Base-by-base conservation (phyloP, 2,888 invertebrate genomes). In the Meiosimyza decipiens region DNA sequence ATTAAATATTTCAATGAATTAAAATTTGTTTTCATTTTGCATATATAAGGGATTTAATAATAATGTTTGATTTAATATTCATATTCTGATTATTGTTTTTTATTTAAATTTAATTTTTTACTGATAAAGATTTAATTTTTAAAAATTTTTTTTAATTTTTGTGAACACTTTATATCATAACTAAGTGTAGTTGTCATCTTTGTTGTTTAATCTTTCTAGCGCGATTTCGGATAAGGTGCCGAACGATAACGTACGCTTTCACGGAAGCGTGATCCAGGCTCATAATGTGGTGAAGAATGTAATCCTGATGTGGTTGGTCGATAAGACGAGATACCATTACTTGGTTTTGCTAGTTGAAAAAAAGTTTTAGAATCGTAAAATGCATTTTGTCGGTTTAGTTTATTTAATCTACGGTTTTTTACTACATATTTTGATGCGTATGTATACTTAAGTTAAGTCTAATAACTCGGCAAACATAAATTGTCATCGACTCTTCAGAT, bases 261-360 rank as follows among this genome's bases (percentile, higher is more conserved):
- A 79, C 85, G 86, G 81, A 86, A 84, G 76, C 85, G 85, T 82
- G 85, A 84, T 80, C 84, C 84, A 80, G 85, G 83, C 81, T 85
- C 85, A 79, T 85, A 85, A 79, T 85, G 85, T 77, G 85, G 85
- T 78, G 85, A 84, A 75, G 86, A 85, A 81, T 85, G 85, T 81
- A 85, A 85, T 79, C 84, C 83, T 79, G 86, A 84, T 77, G 86
- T 81, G 71, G 86, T 80, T 74, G 86, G 86, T 82, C 86, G 82
- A 82, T 86, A 86, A 78, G 85, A 82, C 77, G 85, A 86, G 73
- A 86, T 86, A 85, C 85, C 85, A 78, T 86, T 85, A 83, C 83
- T 86, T 83, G 86, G 82, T 85, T 85, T 86, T 80, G 85, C 86
- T 86, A 85, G 78, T 84, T 84, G 82, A 79, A 75, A 55, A 76